Base-by-base conservation (phyloP, 92 coral and sea anemone genomes). In the Heliopora coerulea region DNA sequence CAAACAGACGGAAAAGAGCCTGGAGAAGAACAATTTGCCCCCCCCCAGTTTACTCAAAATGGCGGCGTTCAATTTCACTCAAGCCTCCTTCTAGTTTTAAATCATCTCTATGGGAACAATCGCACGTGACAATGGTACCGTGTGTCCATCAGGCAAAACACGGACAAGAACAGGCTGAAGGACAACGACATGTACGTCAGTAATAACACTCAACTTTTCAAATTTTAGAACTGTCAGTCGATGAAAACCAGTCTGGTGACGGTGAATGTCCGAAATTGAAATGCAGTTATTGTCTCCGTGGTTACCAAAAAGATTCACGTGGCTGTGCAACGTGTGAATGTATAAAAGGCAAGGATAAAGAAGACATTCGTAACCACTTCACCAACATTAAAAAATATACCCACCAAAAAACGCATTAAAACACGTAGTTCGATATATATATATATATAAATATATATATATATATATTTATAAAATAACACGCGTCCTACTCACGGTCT, bases 271-370 rank as follows among this genome's bases (percentile, higher is more conserved):
- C 86, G 10, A 11, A 61, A 25, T 40, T 73, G 11, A 75, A 83
- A 21, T 89, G 96, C 44, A 74, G 15, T 17, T 68, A 79, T 31
- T 89, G 96, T 48, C 87, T 74, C 49, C 68, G 81, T 37, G 96
- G 90, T 40, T 83, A 80, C 73, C 69, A 65, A 46, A 79, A 74
- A 52, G 84, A 79, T 50, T 60, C 52, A 24, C 62, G 58, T 3
- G 90, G 90, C 52, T 89, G 96, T 62, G 66, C 70, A 52, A 89
- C 90, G 25, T 89, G 96, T 58, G 76, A 65, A 42, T 89, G 96
- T 56, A 62, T 41, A 21, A 32, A 60, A 61, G 80, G 80, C 80
- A 75, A 75, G 72, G 41, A 49, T n/a, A 25, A 28, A 27, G 28
- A 28, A 70, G 25, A n/a, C 0, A 31, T 13, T 70, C 44, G 18